phyloP scores from a whole-genome alignment of 2,888 invertebrate species.

The Ormyrus pomaceus region DNA sequence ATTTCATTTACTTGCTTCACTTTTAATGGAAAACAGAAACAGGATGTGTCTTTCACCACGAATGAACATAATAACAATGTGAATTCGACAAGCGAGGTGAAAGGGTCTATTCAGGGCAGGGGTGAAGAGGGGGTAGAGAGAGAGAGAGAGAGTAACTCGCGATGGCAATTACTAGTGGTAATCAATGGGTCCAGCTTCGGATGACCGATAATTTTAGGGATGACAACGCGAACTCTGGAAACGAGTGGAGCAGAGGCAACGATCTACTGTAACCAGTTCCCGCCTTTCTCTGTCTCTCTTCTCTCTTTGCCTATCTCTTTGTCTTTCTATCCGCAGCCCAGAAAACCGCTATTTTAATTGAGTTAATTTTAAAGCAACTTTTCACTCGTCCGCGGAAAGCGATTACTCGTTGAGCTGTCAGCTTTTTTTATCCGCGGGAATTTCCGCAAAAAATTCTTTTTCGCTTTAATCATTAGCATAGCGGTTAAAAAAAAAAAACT shows the following conservation, averaged over 20 bases:
- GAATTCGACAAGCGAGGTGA: neutral
- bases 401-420: neutral
- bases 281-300: slow-evolving; percentile 11
- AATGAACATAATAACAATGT: too few species aligned
- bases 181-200: slow-evolving; percentile 68
- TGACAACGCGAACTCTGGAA: slow-evolving; percentile 57
- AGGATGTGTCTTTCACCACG: too few species aligned
- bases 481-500: too few species aligned
- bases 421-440: too few species aligned
- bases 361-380: slow-evolving; percentile 62
- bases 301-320: neutral
- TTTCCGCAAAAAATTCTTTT: too few species aligned
- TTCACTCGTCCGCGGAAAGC: slow-evolving; percentile 9
- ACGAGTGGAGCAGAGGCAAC: neutral
- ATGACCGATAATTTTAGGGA: slow-evolving; percentile 70
- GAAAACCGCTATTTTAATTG: slow-evolving; percentile 63
- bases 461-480: too few species aligned
- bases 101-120: neutral
- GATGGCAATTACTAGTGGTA: slow-evolving; percentile 69
- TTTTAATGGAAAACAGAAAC: too few species aligned
- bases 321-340: neutral
- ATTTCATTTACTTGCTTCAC: too few species aligned
- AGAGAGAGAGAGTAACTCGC: slow-evolving; percentile 55
- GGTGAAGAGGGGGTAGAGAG: slow-evolving; percentile 24
- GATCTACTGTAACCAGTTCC: neutral